Evolutionary conservation across 2,888 invertebrate species (phyloP), one percentile per base, ranked within the genome.

Genomic region (Polymixis flavicincta): DNA sequence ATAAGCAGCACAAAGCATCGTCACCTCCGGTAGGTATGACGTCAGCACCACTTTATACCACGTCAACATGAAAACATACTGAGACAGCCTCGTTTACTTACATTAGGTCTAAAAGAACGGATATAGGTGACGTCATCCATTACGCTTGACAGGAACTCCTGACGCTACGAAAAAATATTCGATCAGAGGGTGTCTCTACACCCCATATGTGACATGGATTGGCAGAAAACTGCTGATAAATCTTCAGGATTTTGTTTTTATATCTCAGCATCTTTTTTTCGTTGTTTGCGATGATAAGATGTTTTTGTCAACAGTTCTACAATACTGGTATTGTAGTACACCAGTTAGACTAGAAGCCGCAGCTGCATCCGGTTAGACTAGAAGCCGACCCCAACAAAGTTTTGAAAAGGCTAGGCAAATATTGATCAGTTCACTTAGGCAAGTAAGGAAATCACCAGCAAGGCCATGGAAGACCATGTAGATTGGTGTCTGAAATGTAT

Each of bases 91-190:
- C 80, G 52, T 73, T 71, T 60, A 42, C 69, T 74, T 28, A 65
- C 54, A 67, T 77, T 71, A 64, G 59, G 60, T 61, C 66, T 84
- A 19, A 32, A 74, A 64, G 69, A 70, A 70, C 54, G 64, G 54
- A 68, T 60, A 74, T 76, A 50, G n/a, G 71, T 84, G 85, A 83
- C 74, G 80, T 70, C 79, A 85, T 85, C 65, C 22, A 84, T 84
- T 79, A 83, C 71, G 37, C n/a, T 74, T 72, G 76, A 76, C 79
- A 55, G 32, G 32, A 78, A 60, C 57, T 71, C 52, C 55, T 79
- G 79, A 84, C 67, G 71, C 59, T 52, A 64, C 76, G 71, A 54
- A 76, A 79, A 73, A 72, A 84, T 83, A 65, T 85, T 85, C 69
- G 85, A 83, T 79, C 67, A 59, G 61, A 25, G 69, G 54, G 42